Conservation (phyloP, 2,888 invertebrate genomes). For the Hoplodrina blanda region DNA sequence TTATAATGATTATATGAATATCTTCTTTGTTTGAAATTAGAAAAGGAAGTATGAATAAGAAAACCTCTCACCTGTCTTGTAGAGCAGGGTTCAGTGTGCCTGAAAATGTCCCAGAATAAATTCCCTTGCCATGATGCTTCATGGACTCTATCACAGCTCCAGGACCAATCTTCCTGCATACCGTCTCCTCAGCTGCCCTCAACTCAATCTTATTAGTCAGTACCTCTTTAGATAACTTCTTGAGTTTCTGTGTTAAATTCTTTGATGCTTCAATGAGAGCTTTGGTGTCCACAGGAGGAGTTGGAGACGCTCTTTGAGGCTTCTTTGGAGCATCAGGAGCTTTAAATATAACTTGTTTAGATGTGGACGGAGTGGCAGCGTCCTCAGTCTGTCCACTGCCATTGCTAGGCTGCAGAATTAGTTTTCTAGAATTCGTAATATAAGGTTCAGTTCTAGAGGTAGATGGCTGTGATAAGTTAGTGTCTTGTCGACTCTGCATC, state of each 20-base stretch:
- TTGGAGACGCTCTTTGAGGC: slow-evolving; percentile 78
- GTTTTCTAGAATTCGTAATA: slow-evolving; percentile 81
- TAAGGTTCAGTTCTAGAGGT: slow-evolving; percentile 85
- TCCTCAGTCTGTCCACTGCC: slow-evolving; percentile 79
- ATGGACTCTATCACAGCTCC: slow-evolving; percentile 97
- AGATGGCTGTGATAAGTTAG: slow-evolving; percentile 80
- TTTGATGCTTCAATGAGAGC: slow-evolving; percentile 97
- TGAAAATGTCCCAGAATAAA: slow-evolving; percentile 99
- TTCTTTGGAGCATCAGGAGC: slow-evolving; percentile 83
- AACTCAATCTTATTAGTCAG: slow-evolving; percentile 92
- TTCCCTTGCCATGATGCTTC: slow-evolving; percentile 98
- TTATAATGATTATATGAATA: slow-evolving; percentile 28
- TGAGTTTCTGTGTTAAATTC: slow-evolving; percentile 97
- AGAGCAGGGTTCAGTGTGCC: slow-evolving; percentile 98
- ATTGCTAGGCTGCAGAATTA: slow-evolving; percentile 79
- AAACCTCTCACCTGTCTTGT: slow-evolving; percentile 93
- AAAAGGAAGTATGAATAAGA: slow-evolving; percentile 16
- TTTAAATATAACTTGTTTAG: slow-evolving; percentile 81
- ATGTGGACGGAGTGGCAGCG: slow-evolving; percentile 80
- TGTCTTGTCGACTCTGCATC: slow-evolving; percentile 82
- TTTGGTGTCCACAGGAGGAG: slow-evolving; percentile 91
- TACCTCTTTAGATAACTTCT: slow-evolving; percentile 97
- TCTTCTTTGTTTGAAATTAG: slow-evolving; percentile 36
- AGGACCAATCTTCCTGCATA: slow-evolving; percentile 86
- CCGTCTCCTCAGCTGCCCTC: slow-evolving; percentile 86